Percentiles rank a stretch among this genome's conserved stretches.
Evolutionary conservation across 2,113 vertebrate genomes (phyloP).

Genomic region (Hippocampus mohnikei): DNA sequence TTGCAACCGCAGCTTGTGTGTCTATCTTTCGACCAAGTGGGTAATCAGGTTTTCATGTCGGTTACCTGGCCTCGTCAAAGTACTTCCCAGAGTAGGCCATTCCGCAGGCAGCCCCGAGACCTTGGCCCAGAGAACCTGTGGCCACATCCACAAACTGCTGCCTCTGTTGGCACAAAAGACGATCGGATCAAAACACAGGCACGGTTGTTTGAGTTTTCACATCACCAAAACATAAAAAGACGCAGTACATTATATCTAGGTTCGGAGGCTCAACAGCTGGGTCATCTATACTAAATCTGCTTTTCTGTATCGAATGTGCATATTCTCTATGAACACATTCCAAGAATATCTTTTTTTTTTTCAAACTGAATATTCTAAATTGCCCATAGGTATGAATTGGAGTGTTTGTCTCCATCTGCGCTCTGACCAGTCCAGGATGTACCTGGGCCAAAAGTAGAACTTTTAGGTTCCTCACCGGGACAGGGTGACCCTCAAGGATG

Average conservation of each 20-base stretch:
- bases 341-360: no score
- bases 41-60: not conserved
- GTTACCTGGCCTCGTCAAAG: slow-evolving; percentile 90
- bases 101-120: slow-evolving; percentile 90
- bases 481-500: slow-evolving; percentile 89
- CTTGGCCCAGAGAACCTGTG: slow-evolving; percentile 92
- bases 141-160: slow-evolving; percentile 94
- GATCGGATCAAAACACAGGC: not conserved
- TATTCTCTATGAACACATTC: no score
- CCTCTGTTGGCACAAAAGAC: slow-evolving; percentile 70
- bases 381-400: not conserved
- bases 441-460: slow-evolving; percentile 19
- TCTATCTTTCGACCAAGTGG: no score
- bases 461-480: slow-evolving; percentile 74
- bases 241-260: no score
- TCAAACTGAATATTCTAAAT: not conserved
- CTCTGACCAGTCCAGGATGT: no score
- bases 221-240: no score
- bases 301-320: no score
- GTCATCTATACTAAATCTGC: no score
- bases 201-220: no score
- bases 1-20: not conserved
- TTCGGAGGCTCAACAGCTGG: no score
- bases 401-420: not conserved
- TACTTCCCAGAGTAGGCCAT: slow-evolving; percentile 96